These are phyloP conservation scores for Ptilonorhynchus violaceus DNA, from an alignment of 2,113 vertebrate species.

Conservation along the genomic window DNA sequence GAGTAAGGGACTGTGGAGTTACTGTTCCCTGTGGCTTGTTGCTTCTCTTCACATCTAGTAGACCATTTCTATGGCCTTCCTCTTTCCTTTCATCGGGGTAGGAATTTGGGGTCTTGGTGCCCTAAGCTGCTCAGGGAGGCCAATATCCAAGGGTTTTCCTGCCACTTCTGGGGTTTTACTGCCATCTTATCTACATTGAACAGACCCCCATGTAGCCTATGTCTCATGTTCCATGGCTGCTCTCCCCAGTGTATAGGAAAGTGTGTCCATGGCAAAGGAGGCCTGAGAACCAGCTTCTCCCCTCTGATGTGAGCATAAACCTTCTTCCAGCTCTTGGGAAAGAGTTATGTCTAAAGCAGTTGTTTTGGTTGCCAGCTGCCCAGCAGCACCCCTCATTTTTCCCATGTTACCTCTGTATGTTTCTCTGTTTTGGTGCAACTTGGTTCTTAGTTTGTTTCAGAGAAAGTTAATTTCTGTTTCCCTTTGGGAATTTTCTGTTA, in stretches of 20 bases:
- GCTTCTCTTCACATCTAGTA: background rate
- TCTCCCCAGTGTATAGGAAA: background rate
- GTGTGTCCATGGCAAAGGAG: background rate
- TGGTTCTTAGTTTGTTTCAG: background rate
- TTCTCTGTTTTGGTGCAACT: background rate
- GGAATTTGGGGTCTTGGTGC: background rate
- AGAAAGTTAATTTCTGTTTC: background rate
- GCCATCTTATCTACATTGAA: background rate
- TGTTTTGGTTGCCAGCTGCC: background rate
- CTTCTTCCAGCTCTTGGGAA: background rate
- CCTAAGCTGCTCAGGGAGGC: background rate
- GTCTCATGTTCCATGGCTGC: background rate
- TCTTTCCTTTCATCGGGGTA: background rate
- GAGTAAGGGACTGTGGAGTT: background rate
- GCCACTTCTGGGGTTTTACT: background rate
- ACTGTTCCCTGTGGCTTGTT: background rate
- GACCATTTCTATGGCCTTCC: background rate
- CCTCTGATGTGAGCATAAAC: background rate
- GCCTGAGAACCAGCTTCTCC: background rate
- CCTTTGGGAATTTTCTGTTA: background rate
- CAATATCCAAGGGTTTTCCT: background rate
- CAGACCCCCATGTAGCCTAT: accelerated
- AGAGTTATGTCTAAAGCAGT: background rate
- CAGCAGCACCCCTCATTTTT: background rate
- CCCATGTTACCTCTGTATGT: background rate